These are phyloP conservation scores for Acronicta aceris DNA, from an alignment of 2,888 invertebrate genomes.

Conservation along the genomic window DNA sequence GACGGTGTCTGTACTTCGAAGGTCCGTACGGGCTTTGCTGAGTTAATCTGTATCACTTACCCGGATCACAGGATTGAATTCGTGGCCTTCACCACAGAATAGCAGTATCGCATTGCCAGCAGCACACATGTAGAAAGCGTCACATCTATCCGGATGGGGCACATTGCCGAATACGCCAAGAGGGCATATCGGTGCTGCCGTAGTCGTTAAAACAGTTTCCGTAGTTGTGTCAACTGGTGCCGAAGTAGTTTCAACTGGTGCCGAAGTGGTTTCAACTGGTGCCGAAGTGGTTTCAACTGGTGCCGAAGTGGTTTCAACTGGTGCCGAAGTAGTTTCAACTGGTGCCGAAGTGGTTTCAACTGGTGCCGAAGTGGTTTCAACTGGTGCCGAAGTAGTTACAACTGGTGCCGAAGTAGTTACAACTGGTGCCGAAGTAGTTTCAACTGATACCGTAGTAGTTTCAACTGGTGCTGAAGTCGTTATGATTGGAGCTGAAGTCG, in stretches of 20 bases:
- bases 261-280: constrained; percentile 6
- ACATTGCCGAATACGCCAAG: constrained; percentile 12
- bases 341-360: neutral
- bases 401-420: neutral
- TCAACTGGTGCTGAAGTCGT: neutral
- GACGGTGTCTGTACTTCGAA: too few relatives aligned
- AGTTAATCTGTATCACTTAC: constrained; percentile 51
- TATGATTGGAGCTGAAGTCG: constrained; percentile 1
- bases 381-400: constrained; percentile 1
- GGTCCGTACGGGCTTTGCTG: too few relatives aligned
- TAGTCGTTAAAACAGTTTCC: constrained; percentile 1
- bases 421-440: constrained; percentile 6
- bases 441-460: neutral
- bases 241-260: neutral
- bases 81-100: constrained; percentile 15
- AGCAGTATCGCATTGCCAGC: constrained; percentile 3
- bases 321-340: constrained; percentile 2
- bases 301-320: neutral
- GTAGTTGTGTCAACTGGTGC: constrained; percentile 2
- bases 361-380: neutral
- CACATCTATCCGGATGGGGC: constrained; percentile 30
- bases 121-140: constrained; percentile 32
- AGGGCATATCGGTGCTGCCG: constrained; percentile 18
- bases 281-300: neutral
- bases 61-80: constrained; percentile 9